Conservation (phyloP, 2,888 invertebrate genomes). For the Gymnoscelis rufifasciata region DNA sequence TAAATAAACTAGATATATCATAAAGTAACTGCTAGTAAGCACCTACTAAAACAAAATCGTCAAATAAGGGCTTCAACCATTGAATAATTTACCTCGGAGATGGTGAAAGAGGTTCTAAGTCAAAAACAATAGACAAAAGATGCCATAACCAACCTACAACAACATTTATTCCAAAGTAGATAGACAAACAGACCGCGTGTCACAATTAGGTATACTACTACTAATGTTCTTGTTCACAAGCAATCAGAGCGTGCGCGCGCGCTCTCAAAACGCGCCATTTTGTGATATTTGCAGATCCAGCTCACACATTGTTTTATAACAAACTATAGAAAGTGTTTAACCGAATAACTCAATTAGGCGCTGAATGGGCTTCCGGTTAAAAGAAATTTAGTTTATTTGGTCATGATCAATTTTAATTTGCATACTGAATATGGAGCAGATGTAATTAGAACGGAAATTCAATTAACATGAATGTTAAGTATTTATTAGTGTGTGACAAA, state of each 20-base stretch:
- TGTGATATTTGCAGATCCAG: constrained; percentile 27
- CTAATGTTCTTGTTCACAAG: constrained; percentile 16
- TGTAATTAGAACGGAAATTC: background rate
- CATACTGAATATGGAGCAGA: background rate
- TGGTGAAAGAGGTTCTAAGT: too few relatives aligned
- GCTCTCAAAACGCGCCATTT: constrained; percentile 29
- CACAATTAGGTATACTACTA: constrained; percentile 16
- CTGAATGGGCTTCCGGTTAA: constrained; percentile 11
- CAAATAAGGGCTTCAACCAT: too few relatives aligned
- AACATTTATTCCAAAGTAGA: background rate
- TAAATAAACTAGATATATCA: too few relatives aligned
- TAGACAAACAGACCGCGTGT: constrained; percentile 4
- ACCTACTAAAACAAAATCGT: too few relatives aligned
- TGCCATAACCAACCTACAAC: background rate
- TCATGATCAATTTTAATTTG: background rate
- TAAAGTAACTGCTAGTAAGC: too few relatives aligned
- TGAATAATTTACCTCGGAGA: too few relatives aligned
- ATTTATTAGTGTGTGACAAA: too few relatives aligned
- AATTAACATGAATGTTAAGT: background rate
- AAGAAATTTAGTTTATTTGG: background rate
- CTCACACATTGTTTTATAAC: constrained; percentile 24
- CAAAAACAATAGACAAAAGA: too few relatives aligned
- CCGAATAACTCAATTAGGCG: constrained; percentile 10
- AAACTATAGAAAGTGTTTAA: constrained; percentile 19
- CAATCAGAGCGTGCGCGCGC: constrained; percentile 26